Conservation (phyloP, 2,797 vertebrate species). For the Phataginus tricuspis region DNA sequence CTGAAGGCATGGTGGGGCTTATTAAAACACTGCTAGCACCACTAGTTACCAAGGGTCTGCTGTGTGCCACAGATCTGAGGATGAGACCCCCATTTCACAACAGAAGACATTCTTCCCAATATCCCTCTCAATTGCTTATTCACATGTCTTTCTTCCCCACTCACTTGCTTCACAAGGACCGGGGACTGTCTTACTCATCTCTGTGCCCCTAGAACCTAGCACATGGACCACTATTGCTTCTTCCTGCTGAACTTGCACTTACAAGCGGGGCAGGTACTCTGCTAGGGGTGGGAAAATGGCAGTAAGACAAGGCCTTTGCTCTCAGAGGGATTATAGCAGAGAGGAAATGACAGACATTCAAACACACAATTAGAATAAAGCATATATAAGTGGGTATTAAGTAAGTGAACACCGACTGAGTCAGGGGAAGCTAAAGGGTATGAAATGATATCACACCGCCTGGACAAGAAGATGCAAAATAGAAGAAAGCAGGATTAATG, state of each 20-base stretch:
- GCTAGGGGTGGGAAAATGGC: background rate
- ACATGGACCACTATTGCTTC: background rate
- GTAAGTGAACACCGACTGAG: background rate
- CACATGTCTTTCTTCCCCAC: background rate
- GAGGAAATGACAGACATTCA: background rate
- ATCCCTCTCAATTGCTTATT: background rate
- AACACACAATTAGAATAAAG: background rate
- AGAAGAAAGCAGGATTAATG: background rate
- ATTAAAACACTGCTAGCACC: background rate
- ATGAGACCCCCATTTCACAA: background rate
- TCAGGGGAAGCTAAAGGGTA: background rate
- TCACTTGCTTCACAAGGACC: background rate
- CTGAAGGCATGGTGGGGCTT: no score
- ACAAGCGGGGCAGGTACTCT: background rate
- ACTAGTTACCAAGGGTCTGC: background rate
- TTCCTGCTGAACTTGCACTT: background rate
- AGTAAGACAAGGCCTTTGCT: background rate
- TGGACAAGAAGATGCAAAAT: background rate
- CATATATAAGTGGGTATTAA: background rate
- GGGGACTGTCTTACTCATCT: background rate
- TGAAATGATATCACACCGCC: background rate
- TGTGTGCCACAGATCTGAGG: background rate
- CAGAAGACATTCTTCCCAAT: background rate
- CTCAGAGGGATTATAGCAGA: background rate
- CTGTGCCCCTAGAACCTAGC: background rate